These are phyloP conservation scores for Characodon lateralis DNA, from an alignment of 2,797 vertebrate species.

Conservation along the genomic window DNA sequence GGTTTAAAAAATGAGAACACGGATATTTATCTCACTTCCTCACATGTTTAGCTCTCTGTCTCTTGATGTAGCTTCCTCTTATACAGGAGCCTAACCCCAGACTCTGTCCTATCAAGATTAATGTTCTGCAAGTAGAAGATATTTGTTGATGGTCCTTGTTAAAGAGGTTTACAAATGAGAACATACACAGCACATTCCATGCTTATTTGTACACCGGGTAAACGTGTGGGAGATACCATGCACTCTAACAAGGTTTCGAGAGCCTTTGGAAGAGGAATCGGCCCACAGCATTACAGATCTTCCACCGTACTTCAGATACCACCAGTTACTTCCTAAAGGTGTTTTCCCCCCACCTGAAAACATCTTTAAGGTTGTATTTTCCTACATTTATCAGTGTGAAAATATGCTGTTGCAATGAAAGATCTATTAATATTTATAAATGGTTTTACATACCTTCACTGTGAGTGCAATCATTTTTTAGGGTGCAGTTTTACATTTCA, in stretches of 20 bases:
- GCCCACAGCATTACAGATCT: too few relatives aligned
- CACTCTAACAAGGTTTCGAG: too few relatives aligned
- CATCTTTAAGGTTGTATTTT: background rate
- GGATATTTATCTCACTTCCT: constrained; percentile 63
- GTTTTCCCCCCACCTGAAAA: background rate
- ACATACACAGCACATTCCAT: background rate
- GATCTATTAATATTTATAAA: background rate
- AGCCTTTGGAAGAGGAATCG: too few relatives aligned
- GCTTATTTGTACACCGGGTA: background rate
- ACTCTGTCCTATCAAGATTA: background rate
- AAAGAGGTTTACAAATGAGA: background rate
- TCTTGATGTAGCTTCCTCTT: constrained; percentile 43
- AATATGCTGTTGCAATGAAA: background rate
- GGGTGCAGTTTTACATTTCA: background rate
- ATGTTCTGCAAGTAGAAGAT: background rate
- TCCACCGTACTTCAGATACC: too few relatives aligned
- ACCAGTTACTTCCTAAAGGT: too few relatives aligned
- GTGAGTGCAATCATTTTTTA: background rate
- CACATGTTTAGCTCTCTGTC: constrained; percentile 11
- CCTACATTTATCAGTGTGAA: background rate
- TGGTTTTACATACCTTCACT: background rate
- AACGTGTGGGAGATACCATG: background rate
- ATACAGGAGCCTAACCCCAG: background rate
- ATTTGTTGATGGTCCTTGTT: background rate
- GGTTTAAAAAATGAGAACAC: constrained; percentile 10